These are phyloP conservation scores for Melanostoma mellinum DNA, from an alignment of 2,888 invertebrate species.

Conservation along the genomic window DNA sequence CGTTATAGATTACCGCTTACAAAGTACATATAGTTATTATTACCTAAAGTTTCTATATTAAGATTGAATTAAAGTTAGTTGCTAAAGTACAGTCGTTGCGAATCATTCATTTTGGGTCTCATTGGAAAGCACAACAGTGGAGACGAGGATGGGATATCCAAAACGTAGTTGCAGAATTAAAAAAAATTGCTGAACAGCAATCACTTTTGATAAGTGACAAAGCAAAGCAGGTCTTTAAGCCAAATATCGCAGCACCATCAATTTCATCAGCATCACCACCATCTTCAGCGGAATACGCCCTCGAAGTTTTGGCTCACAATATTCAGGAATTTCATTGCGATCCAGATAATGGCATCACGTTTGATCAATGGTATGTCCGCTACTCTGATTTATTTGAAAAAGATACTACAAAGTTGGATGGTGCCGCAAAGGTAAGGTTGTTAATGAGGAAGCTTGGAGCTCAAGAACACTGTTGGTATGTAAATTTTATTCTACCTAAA, in stretches of 20 bases:
- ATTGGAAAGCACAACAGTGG: no score
- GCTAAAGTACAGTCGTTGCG: no score
- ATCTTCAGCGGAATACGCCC: no score
- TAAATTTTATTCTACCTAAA: neutral
- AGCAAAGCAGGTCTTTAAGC: neutral
- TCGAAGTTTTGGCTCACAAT: no score
- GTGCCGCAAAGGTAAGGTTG: neutral
- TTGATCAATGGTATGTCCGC: constrained; percentile 6
- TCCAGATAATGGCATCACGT: constrained; percentile 13
- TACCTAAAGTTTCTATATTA: no score
- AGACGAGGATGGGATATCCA: neutral
- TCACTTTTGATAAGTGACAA: neutral
- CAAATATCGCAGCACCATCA: neutral
- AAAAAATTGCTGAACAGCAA: constrained; percentile 7
- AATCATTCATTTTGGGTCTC: no score
- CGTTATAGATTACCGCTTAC: no score
- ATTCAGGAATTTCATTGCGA: neutral
- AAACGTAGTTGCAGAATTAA: neutral
- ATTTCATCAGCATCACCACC: no score
- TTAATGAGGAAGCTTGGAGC: neutral
- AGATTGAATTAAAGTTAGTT: no score
- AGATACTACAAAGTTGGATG: neutral
- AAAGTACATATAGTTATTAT: no score
- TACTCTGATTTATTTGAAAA: constrained; percentile 11
- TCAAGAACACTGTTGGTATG: no score